These are phyloP conservation scores for Orchestes rusci DNA, from an alignment of 2,888 invertebrate genomes.

Conservation along the genomic window DNA sequence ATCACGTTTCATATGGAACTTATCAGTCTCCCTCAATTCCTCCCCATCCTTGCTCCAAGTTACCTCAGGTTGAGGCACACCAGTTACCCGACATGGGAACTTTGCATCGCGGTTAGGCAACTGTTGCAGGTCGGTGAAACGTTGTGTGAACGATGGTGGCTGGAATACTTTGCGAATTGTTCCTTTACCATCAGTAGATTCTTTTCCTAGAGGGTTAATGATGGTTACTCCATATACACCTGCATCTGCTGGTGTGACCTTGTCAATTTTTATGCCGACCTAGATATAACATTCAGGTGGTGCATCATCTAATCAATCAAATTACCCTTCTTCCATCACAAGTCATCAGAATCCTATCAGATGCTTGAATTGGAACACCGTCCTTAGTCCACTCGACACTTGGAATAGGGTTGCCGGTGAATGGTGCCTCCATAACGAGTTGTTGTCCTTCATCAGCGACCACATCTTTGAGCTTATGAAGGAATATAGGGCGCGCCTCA, in stretches of 20 bases:
- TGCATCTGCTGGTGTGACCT: constrained; percentile 62
- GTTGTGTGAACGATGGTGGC: constrained; percentile 73
- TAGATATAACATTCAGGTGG: constrained; percentile 31
- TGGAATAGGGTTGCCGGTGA: constrained; percentile 72
- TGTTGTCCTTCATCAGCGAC: constrained; percentile 80
- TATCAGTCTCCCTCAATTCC: constrained; percentile 60
- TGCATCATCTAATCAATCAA: neutral
- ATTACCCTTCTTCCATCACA: constrained; percentile 76
- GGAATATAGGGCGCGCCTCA: constrained; percentile 69
- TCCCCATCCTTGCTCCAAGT: constrained; percentile 81
- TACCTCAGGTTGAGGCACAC: constrained; percentile 77
- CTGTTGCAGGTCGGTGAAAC: constrained; percentile 62
- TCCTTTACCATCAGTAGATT: constrained; percentile 60
- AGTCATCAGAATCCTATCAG: constrained; percentile 62
- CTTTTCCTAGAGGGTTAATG: constrained; percentile 70
- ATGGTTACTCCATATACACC: constrained; percentile 73
- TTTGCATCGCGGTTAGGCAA: constrained; percentile 73
- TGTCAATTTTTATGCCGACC: constrained; percentile 68
- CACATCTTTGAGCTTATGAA: constrained; percentile 65
- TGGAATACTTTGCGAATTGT: constrained; percentile 74
- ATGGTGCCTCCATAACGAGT: constrained; percentile 47
- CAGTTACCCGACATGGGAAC: constrained; percentile 72
- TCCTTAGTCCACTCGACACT: constrained; percentile 76
- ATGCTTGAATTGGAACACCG: constrained; percentile 57
- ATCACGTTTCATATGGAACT: constrained; percentile 69